A percentile compares a stretch with the other conserved stretches of the same genome.
These are phyloP conservation scores for Operophtera brumata DNA, from an alignment of 2,888 invertebrate genomes.

Conservation along the genomic window DNA sequence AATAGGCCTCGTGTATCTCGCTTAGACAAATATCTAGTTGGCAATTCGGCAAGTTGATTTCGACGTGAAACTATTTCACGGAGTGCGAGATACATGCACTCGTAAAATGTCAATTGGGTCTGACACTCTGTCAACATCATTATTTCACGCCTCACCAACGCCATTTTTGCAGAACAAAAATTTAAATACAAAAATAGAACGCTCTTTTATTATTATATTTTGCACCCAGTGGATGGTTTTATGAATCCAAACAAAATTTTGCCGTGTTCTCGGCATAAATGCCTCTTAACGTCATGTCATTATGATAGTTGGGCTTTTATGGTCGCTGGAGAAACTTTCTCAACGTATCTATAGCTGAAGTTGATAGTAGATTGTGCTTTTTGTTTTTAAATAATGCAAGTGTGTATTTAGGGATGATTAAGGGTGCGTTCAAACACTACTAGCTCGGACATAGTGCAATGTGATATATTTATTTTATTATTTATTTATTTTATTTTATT, in stretches of 20 bases:
- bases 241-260: conserved; percentile 32
- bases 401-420: background rate
- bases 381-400: conserved; percentile 38
- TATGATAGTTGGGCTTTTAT: conserved; percentile 54
- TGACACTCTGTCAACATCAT: background rate
- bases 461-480: too few species aligned
- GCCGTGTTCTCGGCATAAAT: conserved; percentile 40
- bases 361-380: conserved; percentile 44
- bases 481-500: too few species aligned
- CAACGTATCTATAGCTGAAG: conserved; percentile 38
- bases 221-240: conserved; percentile 11
- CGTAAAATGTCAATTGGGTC: background rate
- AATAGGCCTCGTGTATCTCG: too few species aligned
- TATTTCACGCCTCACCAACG: background rate
- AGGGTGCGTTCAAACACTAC: too few species aligned
- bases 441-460: too few species aligned
- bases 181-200: background rate
- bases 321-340: conserved; percentile 48
- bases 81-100: too few species aligned
- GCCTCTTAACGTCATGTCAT: conserved; percentile 49
- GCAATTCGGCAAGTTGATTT: too few species aligned
- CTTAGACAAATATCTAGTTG: too few species aligned
- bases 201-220: background rate
- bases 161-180: background rate
- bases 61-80: too few species aligned